These are phyloP conservation scores for Helicorthomorpha holstii DNA, from an alignment of 1,140 invertebrate species.

Conservation along the genomic window DNA sequence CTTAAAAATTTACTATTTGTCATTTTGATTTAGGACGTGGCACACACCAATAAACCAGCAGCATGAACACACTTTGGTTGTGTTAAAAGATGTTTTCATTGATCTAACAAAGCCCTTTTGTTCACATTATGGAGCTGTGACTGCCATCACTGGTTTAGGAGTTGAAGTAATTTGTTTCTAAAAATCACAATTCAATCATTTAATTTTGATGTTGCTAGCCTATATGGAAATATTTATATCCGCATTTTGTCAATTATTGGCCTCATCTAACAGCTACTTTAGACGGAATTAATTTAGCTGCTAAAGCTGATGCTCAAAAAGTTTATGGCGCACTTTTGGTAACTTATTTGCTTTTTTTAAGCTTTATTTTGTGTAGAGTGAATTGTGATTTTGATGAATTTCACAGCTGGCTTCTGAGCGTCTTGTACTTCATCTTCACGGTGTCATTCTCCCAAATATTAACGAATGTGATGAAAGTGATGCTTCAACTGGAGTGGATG, in stretches of 20 bases:
- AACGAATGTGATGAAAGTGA: neutral
- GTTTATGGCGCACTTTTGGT: constrained; percentile 24
- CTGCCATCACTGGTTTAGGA: constrained; percentile 22
- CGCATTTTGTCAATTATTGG: constrained; percentile 20
- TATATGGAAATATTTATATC: constrained; percentile 20
- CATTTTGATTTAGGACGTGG: constrained; percentile 15
- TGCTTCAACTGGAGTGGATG: neutral
- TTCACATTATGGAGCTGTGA: constrained; percentile 26
- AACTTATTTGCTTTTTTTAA: constrained; percentile 7
- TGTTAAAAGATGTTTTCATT: constrained; percentile 20
- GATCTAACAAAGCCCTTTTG: constrained; percentile 23
- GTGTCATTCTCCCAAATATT: neutral
- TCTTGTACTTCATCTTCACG: neutral
- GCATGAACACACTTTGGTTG: constrained; percentile 16
- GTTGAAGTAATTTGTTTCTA: constrained; percentile 19
- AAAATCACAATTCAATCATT: no score
- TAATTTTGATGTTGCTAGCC: constrained; percentile 15
- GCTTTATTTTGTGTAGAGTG: neutral
- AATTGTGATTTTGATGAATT: neutral
- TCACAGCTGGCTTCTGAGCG: neutral
- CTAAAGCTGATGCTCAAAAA: constrained; percentile 21
- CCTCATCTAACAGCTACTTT: constrained; percentile 17
- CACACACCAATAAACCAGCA: constrained; percentile 21
- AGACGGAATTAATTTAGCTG: constrained; percentile 15
- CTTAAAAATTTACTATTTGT: constrained; percentile 1